Conservation (phyloP, 2,888 invertebrate species). For the Cryptus viduatorius region DNA sequence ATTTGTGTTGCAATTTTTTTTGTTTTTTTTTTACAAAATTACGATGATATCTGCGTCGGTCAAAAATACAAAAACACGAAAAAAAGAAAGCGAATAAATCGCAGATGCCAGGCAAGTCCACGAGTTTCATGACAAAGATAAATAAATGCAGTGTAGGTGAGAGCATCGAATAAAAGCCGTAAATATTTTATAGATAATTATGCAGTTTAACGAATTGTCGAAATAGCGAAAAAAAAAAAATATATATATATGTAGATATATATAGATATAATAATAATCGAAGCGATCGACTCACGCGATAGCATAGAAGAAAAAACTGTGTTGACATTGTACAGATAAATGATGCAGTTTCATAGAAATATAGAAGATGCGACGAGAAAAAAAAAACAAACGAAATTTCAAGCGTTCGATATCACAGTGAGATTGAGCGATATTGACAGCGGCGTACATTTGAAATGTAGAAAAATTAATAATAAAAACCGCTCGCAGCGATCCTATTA, state of each 20-base stretch:
- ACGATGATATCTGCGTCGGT: background rate
- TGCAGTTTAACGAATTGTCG: background rate
- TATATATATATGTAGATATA: too few relatives aligned
- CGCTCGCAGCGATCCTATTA: background rate
- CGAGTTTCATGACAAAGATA: slow-evolving; percentile 23
- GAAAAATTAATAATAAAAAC: background rate
- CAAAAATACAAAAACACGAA: background rate
- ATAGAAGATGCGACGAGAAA: slow-evolving; percentile 41
- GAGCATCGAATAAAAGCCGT: slow-evolving; percentile 20
- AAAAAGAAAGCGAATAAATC: background rate
- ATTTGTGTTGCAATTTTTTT: too few relatives aligned
- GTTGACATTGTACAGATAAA: background rate
- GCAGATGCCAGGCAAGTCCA: slow-evolving; percentile 58
- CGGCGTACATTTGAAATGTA: background rate
- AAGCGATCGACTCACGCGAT: too few relatives aligned
- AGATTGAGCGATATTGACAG: slow-evolving; percentile 36
- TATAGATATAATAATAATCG: background rate
- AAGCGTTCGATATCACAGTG: slow-evolving; percentile 15
- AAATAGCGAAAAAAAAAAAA: too few relatives aligned
- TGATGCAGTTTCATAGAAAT: slow-evolving; percentile 36
- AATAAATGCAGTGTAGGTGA: slow-evolving; percentile 41
- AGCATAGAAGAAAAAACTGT: slow-evolving; percentile 1
- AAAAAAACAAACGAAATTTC: slow-evolving; percentile 28
- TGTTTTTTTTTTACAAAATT: too few relatives aligned
- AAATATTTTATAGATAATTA: slow-evolving; percentile 24